A percentile compares a stretch with the other conserved stretches of the same genome.
These are phyloP conservation scores for Argyrosomus japonicus DNA, from an alignment of 2,113 vertebrate genomes.

Conservation along the genomic window DNA sequence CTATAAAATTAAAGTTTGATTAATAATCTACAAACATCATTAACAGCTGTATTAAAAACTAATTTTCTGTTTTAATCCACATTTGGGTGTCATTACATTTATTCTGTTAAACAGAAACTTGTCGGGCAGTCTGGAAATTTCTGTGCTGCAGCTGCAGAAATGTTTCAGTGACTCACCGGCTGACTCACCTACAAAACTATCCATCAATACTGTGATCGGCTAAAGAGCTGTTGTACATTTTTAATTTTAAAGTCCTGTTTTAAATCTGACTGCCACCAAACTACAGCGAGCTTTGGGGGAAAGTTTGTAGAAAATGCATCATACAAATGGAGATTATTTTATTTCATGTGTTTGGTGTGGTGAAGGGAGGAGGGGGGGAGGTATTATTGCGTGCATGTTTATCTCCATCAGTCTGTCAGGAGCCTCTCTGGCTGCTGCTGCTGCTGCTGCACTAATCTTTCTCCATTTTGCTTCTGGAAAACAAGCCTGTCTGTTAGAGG, in stretches of 20 bases:
- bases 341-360: background rate
- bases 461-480: constrained; percentile 67
- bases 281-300: too few species aligned
- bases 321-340: background rate
- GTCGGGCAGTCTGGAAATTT: background rate
- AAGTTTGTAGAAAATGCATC: fast-evolving
- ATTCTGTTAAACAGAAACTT: background rate
- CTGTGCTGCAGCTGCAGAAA: constrained; percentile 23
- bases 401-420: constrained; percentile 42
- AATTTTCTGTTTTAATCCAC: too few species aligned
- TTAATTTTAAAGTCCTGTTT: background rate
- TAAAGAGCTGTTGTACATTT: background rate
- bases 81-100: fast-evolving
- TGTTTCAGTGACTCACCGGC: constrained; percentile 36
- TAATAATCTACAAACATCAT: too few species aligned
- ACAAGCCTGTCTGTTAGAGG: constrained; percentile 21
- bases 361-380: constrained; percentile 3
- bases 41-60: background rate
- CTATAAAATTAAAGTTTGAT: background rate
- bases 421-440: background rate
- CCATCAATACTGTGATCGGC: constrained; percentile 33
- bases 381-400: constrained; percentile 52
- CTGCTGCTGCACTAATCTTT: constrained; percentile 65
- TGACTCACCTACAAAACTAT: constrained; percentile 54
- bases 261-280: background rate